phyloP scores from a whole-genome alignment of 1,140 invertebrate genomes.

The Drosophila melanogaster region Release_6_plus_ISO1_MT NT_033777.3:20234501-20235000 shows the following conservation, averaged over 20 bases:
- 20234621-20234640: conserved; percentile 7
- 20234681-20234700: conserved; percentile 72
- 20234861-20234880: conserved; percentile 44
- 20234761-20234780: conserved; percentile 79
- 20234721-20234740: conserved; percentile 8
- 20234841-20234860: conserved; percentile 3
- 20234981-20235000: conserved; percentile 42
- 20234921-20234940: conserved; percentile 40
- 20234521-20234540: conserved; percentile 72
- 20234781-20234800: conserved; percentile 76
- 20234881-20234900: conserved; percentile 45
- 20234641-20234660: neutral
- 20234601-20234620: conserved; percentile 68
- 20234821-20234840: conserved; percentile 54
- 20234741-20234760: conserved; percentile 39
- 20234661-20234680: conserved; percentile 13
- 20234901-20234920: conserved; percentile 58
- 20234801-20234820: conserved; percentile 58
- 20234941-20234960: conserved; percentile 11
- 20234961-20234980: conserved; percentile 6
- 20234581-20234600: conserved; percentile 77
- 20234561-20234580: conserved; percentile 65
- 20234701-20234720: conserved; percentile 47
- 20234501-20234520: conserved; percentile 74
- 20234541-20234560: conserved; percentile 1